phyloP scores from a whole-genome alignment of 2,113 vertebrate genomes.

The Clupea harengus region DNA sequence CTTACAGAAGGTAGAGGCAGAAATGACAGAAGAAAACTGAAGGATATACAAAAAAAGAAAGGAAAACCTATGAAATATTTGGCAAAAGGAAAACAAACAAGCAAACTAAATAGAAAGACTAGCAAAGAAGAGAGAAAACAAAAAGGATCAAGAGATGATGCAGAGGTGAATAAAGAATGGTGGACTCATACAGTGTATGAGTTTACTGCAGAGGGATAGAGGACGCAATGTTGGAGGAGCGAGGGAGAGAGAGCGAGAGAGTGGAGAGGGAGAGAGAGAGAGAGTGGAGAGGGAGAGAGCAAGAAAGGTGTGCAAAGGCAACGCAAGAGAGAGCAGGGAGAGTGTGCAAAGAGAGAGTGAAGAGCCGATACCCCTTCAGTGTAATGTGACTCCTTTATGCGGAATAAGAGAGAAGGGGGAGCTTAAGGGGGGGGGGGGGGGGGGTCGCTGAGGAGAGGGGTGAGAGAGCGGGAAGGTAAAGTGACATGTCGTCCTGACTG shows the following conservation, averaged over 20 bases:
- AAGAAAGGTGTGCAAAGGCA: neutral
- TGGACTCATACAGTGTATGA: neutral
- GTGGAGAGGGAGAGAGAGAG: slow-evolving; percentile 20
- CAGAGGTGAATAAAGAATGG: neutral
- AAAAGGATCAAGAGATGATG: neutral
- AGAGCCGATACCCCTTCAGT: slow-evolving; percentile 57
- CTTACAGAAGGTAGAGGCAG: neutral
- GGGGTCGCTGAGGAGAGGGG: slow-evolving; percentile 27
- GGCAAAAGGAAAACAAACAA: neutral
- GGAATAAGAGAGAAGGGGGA: slow-evolving; percentile 55
- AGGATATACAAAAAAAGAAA: neutral
- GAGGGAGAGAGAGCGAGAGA: slow-evolving; percentile 27
- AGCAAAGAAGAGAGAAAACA: neutral
- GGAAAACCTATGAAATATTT: neutral
- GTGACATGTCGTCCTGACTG: slow-evolving; percentile 45
- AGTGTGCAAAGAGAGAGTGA: slow-evolving; percentile 42
- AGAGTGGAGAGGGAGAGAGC: slow-evolving; percentile 5
- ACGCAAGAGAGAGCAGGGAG: neutral
- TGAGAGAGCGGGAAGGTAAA: slow-evolving; percentile 29
- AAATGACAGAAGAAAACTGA: neutral
- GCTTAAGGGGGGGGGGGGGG: slow-evolving; percentile 28
- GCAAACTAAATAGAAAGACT: neutral
- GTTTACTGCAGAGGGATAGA: neutral
- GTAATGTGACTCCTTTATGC: slow-evolving; percentile 72
- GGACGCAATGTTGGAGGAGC: neutral